Evolutionary conservation across 2,888 invertebrate species (phyloP), one percentile per base, ranked within the genome.

Genomic region (Cheilosia urbana): DNA sequence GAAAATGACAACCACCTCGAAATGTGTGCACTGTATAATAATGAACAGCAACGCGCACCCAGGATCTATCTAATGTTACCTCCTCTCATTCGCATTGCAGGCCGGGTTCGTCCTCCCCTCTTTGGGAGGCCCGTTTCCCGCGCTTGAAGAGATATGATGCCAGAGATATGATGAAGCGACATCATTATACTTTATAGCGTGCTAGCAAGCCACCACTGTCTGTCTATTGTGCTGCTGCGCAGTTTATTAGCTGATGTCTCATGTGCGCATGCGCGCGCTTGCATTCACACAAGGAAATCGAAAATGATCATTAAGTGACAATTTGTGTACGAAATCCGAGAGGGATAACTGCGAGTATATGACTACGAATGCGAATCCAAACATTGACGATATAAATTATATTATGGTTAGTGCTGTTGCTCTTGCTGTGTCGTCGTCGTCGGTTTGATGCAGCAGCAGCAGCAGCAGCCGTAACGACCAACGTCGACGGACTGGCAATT

Each of bases 121-220:
- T 58, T 40, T 68, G 53, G 62, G 30, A 68, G 37, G 71, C 77
- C 45, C 57, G 73, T 77, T 78, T 62, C 53, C 45, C 63, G 66
- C 66, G 66, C 69, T 58, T 21, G 17, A 72, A 62, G 76, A 84
- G 76, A 77, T 84, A 82, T 73, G 82, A 82, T 82, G 78, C 77
- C 78, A 69, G 72, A 53, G 87, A 87, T 87, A 87, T 87, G 87
- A 87, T 78, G 87, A 87, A 87, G 87, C 87, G 72, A 87, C 87
- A 87, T 82, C 87, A 87, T 87, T 87, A 87, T 82, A 82, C 82
- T 87, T 87, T 87, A 87, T 82, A 87, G 82, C 77, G 82, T 87
- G 82, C 87, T 82, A 82, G 82, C 78, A 87, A 82, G 81, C 77
- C 77, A 78, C 81, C 73, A 87, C 57, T 81, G 81, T 77, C 68